These are phyloP conservation scores for Scaptomyza pallida DNA, from an alignment of 1,140 invertebrate genomes.

Conservation along the genomic window DNA sequence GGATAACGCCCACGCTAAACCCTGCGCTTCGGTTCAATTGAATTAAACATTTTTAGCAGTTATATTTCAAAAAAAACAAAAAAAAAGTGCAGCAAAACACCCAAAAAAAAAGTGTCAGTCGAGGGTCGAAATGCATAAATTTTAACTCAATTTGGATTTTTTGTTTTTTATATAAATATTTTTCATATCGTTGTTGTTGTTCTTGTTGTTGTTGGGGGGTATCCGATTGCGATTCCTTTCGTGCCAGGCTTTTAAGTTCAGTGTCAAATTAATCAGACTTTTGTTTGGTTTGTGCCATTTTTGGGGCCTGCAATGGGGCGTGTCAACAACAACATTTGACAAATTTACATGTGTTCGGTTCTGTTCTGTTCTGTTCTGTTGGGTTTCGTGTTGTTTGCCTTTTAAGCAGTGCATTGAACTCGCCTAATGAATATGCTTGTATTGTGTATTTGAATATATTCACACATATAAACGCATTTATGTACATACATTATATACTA, in stretches of 20 bases:
- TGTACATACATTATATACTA: neutral
- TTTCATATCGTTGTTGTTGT: neutral
- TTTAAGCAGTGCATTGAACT: slow-evolving; percentile 68
- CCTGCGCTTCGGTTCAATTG: slow-evolving; percentile 42
- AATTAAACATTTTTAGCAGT: slow-evolving; percentile 57
- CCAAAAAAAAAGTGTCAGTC: slow-evolving; percentile 48
- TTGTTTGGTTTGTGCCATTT: slow-evolving; percentile 56
- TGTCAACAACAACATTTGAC: slow-evolving; percentile 49
- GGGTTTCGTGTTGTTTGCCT: slow-evolving; percentile 45
- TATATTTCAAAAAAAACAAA: slow-evolving; percentile 72
- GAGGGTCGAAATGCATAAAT: slow-evolving; percentile 57
- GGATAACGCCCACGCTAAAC: slow-evolving; percentile 67
- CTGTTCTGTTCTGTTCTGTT: slow-evolving; percentile 58
- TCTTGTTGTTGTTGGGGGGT: slow-evolving; percentile 2
- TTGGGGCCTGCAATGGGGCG: slow-evolving; percentile 37
- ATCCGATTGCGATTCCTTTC: slow-evolving; percentile 51
- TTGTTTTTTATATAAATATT: neutral
- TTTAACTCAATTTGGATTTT: slow-evolving; percentile 32
- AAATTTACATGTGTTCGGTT: slow-evolving; percentile 66
- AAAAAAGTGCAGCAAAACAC: slow-evolving; percentile 60
- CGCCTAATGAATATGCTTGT: slow-evolving; percentile 63
- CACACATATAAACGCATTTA: slow-evolving; percentile 5
- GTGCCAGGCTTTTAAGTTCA: slow-evolving; percentile 65
- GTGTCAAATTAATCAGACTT: slow-evolving; percentile 81
- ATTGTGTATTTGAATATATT: slow-evolving; percentile 47